Base-by-base conservation (phyloP, 1,140 invertebrate genomes). In the Hormaphis cornu region DNA sequence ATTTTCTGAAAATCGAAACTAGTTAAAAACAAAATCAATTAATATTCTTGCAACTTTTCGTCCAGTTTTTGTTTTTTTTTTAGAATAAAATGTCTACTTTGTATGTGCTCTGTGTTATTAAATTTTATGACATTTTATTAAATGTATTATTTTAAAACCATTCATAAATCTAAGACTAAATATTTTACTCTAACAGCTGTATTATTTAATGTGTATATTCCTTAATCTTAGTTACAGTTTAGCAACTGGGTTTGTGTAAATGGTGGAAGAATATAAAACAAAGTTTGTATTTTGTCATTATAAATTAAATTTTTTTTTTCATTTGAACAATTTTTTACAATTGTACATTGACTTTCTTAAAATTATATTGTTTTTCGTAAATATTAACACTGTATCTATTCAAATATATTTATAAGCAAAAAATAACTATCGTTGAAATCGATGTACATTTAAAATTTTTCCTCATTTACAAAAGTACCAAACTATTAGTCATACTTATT, bases 261-360 rank as follows among this genome's bases (percentile, higher is more conserved):
- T 66, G 61, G 61, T 66, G 61, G 61, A 66, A 66, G 61, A 66
- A 35, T 66, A 66, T 66, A 20, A 58, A 35, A 66, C 28, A 35
- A 35, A 22, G 48, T 35, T 22, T 66, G 61, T 66, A 50, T 66
- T 66, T 63, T 33, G 50, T 66, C 44, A 33, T 48, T 66, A 33
- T 37, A 66, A 58, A 58, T 37, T 40, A 33, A n/a, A 58, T 58
- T 37, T 58, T 40, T 40, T 9, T 40, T 58, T 24, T 58, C 33
- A 37, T 58, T 58, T 37, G 6, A 58, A 58, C n/a, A n/a, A n/a
- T n/a, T n/a, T n/a, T n/a, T n/a, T n/a, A n/a, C n/a, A n/a, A n/a
- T n/a, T n/a, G n/a, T n/a, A n/a, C n/a, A n/a, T n/a, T n/a, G n/a
- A n/a, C n/a, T n/a, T n/a, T n/a, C n/a, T n/a, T n/a, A n/a, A n/a